Base-by-base conservation (phyloP, 30 jellyfish, hydroid and myxozoan species). In the Turritopsis rubra region DNA sequence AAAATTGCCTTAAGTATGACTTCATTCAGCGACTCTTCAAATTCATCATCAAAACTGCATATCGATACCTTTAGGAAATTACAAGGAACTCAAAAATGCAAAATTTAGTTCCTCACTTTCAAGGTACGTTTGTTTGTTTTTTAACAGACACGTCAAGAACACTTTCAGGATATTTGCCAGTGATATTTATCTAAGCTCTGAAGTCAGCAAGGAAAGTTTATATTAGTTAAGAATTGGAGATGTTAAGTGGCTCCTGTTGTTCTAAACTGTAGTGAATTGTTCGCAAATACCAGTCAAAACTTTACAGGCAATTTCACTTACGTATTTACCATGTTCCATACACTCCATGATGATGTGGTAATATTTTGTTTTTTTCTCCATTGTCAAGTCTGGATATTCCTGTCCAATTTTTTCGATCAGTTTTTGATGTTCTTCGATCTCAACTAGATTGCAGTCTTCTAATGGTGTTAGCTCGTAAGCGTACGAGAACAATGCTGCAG, bases 361-460 rank as follows among this genome's bases (percentile, higher is more conserved):
- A 19, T 68, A 68, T 27, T 68, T 68, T 0, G 77, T 27, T 68
- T 68, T 68, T 8, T 68, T 17, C 77, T 27, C 30, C 30, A 23
- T 68, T 23, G 77, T 68, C 77, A 68, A 68, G 21, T 68, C 77
- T n/a, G 77, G 77, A 19, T 68, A 68, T 19, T 68, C 77, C 21
- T n/a, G 77, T 8, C 77, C 77, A 68, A 68, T 68, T 22, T 7
- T 7, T n/a, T 68, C 77, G 0, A 68, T 68, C 31, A 68, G 77
- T 68, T 68, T 68, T 68, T 68, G 77, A 19, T 68, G 77, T 27
- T 68, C 77, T 68, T 68, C 77, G 9, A 68, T 68, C 30, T 68
- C 77, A 68, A 27, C 77, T n/a, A 68, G 77, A 27, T 68, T 68
- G 30, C 77, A 68, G 30, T n/a, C 77, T 68, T 68, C 77, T 17